phyloP scores from a whole-genome alignment of 1,140 invertebrate genomes.

The Aphelinus certus region DNA sequence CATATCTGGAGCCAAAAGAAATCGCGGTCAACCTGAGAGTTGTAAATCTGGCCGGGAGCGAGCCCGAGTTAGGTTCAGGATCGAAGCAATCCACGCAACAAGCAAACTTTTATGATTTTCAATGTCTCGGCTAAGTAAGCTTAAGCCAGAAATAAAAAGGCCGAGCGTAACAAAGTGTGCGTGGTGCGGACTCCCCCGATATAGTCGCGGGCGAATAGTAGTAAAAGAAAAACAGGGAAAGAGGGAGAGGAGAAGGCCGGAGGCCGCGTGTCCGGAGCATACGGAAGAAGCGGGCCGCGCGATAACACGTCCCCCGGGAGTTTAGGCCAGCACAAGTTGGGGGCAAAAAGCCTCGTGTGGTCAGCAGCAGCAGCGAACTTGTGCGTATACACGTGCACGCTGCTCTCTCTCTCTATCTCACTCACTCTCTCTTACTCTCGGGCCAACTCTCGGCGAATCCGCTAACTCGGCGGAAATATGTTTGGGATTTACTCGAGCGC shows the following conservation, averaged over 20 bases:
- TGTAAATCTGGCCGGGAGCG: too few species aligned
- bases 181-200: too few species aligned
- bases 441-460: conserved; percentile 51
- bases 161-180: too few species aligned
- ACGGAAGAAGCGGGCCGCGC: too few species aligned
- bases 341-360: conserved; percentile 44
- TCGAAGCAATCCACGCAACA: neutral
- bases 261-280: neutral
- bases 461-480: conserved; percentile 65
- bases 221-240: neutral
- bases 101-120: conserved; percentile 12
- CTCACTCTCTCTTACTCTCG: too few species aligned
- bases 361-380: conserved; percentile 30
- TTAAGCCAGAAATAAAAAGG: neutral
- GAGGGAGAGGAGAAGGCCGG: neutral
- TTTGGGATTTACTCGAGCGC: conserved; percentile 55
- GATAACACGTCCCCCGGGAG: conserved; percentile 57
- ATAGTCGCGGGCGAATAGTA: too few species aligned
- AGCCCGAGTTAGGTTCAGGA: neutral
- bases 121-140: neutral
- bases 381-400: too few species aligned
- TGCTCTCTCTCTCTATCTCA: too few species aligned
- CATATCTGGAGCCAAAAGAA: too few species aligned
- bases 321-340: conserved; percentile 34
- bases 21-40: too few species aligned